Base-by-base conservation (phyloP, 2,113 vertebrate species). In the Dryoscopus gambensis region DNA sequence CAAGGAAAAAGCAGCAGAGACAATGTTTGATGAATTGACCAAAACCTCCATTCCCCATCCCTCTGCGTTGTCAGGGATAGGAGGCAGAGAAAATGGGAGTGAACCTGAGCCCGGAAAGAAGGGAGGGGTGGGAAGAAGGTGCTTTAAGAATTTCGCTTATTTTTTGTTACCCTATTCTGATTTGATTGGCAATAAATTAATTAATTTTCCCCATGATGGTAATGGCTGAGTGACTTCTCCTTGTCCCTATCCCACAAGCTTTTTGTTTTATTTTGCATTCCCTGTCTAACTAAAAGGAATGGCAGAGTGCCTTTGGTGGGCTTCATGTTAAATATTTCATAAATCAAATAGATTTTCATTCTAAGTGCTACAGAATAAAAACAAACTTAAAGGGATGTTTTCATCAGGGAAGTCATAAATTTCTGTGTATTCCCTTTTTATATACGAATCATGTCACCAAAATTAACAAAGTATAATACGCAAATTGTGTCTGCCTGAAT, bases 61-160 rank as follows among this genome's bases (percentile, higher is more conserved):
- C 27, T 67, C 20, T 46, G 27, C 11, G 11, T 37, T 56, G 13
- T 37, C 0, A 0, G 25, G 9, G 7, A 67, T 3, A n/a, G 47
- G 19, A 63, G 16, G 7, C 0, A 50, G 35, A 69, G 27, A 75
- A 91, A 87, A 75, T 7, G 7, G 42, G 30, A 64, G 69, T 46
- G 35, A 69, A 69, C 17, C 5, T 57, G 33, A 63, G 10, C 12
- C 70, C 19, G 22, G 42, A 55, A 87, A 69, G 23, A 55, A 80
- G 13, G 35, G 40, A 75, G 19, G 13, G 11, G 5, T 42, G 10
- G 44, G 16, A 63, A 13, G 4, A 82, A 57, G 17, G 7, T 5
- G 7, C 15, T 52, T 52, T 27, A 69, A 46, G 56, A 52, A 59
- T 40, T 52, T 5, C 22, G 11, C 19, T 74, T 55, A 17, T 37